phyloP scores from a whole-genome alignment of 1,140 invertebrate genomes.

The Caerostris extrusa region DNA sequence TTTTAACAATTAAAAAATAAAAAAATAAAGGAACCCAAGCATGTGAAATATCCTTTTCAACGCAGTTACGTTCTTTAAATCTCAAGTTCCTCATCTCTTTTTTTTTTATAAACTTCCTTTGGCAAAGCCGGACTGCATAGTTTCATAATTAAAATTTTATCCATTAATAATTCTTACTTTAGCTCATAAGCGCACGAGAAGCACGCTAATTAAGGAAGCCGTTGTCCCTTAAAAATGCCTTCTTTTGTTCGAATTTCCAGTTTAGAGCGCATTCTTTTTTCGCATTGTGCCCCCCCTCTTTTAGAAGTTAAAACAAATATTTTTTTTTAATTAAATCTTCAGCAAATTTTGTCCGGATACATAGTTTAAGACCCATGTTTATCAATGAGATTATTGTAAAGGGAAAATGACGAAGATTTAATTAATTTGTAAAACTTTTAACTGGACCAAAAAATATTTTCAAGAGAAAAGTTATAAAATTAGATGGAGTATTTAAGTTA shows the following conservation, averaged over 20 bases:
- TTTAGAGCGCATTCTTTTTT: not conserved
- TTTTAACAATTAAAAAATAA: not conserved
- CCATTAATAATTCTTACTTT: not conserved
- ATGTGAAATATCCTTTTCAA: constrained; percentile 15
- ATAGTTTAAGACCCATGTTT: not conserved
- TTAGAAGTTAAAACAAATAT: not conserved
- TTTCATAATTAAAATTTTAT: constrained; percentile 28
- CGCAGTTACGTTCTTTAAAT: not conserved
- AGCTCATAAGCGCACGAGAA: not conserved
- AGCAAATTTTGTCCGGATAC: not conserved
- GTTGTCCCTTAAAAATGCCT: not conserved
- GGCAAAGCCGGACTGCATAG: not conserved
- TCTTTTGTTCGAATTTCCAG: not conserved
- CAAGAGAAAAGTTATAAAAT: no score
- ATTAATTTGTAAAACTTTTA: not conserved
- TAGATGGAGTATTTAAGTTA: no score
- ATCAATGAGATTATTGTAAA: not conserved
- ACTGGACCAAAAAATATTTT: no score
- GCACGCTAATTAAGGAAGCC: not conserved
- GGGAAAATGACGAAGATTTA: not conserved
- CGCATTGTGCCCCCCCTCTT: not conserved
- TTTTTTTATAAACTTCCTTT: not conserved
- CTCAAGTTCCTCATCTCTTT: not conserved
- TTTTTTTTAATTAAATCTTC: constrained; percentile 1
- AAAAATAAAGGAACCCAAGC: not conserved